Evolutionary conservation across 2,888 invertebrate genomes (phyloP).

Genomic region (Rhamnusium bicolor): DNA sequence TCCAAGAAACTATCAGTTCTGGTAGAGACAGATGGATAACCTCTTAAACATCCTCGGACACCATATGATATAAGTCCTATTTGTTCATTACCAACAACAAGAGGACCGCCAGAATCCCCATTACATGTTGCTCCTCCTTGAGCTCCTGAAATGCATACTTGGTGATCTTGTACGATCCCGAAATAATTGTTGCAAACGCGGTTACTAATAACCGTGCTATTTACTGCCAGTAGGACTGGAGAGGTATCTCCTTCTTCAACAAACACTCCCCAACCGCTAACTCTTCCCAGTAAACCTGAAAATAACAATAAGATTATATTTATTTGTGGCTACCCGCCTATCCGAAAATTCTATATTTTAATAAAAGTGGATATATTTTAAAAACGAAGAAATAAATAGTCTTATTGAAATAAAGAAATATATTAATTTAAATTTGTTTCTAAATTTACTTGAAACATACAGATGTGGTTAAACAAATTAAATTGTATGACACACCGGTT

Average conservation of each 20-base stretch:
- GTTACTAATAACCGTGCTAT: conserved; percentile 44
- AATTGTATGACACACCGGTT: too few species aligned
- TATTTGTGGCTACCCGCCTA: too few species aligned
- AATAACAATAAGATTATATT: not conserved
- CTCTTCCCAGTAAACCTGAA: conserved; percentile 36
- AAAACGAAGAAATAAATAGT: too few species aligned
- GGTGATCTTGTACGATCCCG: conserved; percentile 21
- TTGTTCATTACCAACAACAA: conserved; percentile 38
- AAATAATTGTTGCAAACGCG: conserved; percentile 32
- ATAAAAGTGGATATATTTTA: too few species aligned
- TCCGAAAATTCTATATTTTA: too few species aligned
- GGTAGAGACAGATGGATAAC: conserved; percentile 42
- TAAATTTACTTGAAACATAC: too few species aligned
- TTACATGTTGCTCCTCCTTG: conserved; percentile 39
- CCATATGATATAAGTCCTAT: conserved; percentile 49
- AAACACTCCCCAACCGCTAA: conserved; percentile 52
- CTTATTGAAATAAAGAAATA: too few species aligned
- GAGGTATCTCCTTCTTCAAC: conserved; percentile 34
- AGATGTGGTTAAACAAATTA: too few species aligned
- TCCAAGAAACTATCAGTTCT: conserved; percentile 43
- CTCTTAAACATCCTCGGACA: conserved; percentile 30
- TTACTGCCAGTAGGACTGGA: conserved; percentile 39
- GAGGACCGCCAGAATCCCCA: conserved; percentile 52
- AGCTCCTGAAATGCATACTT: conserved; percentile 44
- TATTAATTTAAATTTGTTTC: too few species aligned